Base-by-base conservation (phyloP, 1,140 invertebrate genomes). In the Drosophila pseudoananassae region DNA sequence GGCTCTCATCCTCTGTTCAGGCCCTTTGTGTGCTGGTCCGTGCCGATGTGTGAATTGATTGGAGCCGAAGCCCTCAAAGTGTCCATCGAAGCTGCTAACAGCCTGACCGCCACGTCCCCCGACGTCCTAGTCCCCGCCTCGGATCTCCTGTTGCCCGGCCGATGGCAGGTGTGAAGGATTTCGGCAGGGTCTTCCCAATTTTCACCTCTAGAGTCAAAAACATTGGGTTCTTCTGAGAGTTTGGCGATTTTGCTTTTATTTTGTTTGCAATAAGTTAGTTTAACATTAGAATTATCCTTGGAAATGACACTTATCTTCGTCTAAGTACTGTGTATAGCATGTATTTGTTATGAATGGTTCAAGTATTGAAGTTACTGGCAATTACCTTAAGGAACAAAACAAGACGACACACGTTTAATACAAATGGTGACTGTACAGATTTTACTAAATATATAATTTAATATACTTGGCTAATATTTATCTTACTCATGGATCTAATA, bases 221-320 rank as follows among this genome's bases (percentile, higher is more conserved):
- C 36, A 10, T 17, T 29, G 40, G 29, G 55, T 61, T 61, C 66
- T 84, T 76, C 43, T 65, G 69, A 74, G 58, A 78, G 50, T 87
- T 85, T 66, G 57, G 53, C 47, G 59, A 69, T 46, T 65, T 74
- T 59, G 27, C 43, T 71, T 75, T 71, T 70, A 61, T 59, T 64
- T 47, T 59, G 12, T 69, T 83, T 73, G 59, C 66, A 87, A 87
- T 87, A 87, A 87, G 56, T 87, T 87, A 87, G 43, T 40, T 87
- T 82, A 88, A 88, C 74, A 82, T 88, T 84, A 85, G 54, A 75
- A 65, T 49, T 64, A 58, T 61, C 38, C 53, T 58, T 75, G 31
- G 60, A 75, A 76, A 68, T 60, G 70, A 80, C 72, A 76, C 66
- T 78, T 72, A 64, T 23, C 53, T 63, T 47, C 20, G 46, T 54